phyloP scores from a whole-genome alignment of 2,888 invertebrate species.

The Phortica magna region DNA sequence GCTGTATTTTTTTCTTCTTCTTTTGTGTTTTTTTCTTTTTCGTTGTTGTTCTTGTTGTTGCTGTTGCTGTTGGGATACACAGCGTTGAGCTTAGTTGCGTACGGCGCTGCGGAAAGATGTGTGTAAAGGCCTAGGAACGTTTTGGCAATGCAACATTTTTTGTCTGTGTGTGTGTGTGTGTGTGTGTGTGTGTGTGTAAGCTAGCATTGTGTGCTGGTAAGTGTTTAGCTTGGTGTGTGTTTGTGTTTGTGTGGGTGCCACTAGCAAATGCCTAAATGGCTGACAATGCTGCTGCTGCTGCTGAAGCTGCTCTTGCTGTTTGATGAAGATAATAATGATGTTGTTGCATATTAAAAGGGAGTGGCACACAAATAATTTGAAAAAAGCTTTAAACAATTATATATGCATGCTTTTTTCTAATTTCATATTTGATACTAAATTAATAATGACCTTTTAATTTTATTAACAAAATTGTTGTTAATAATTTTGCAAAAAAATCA shows the following conservation, averaged over 20 bases:
- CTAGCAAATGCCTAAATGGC: background rate
- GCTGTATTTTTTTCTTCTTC: background rate
- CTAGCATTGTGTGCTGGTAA: background rate
- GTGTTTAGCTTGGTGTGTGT: background rate
- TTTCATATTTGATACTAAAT: background rate
- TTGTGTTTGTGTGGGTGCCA: background rate
- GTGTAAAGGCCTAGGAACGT: slow-evolving; percentile 24
- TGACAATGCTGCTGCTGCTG: slow-evolving; percentile 20
- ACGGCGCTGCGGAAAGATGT: background rate
- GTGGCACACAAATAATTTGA: slow-evolving; percentile 35
- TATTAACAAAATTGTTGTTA: background rate
- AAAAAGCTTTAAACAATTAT: background rate
- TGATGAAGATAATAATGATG: background rate
- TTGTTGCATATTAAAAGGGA: slow-evolving; percentile 46
- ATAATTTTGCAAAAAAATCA: background rate
- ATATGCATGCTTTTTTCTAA: background rate
- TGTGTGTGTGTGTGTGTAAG: background rate
- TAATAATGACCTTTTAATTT: background rate
- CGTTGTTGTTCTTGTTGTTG: background rate
- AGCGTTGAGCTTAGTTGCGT: background rate
- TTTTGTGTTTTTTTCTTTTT: background rate
- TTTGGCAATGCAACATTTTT: slow-evolving; percentile 32
- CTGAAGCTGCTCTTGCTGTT: background rate
- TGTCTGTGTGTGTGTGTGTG: background rate
- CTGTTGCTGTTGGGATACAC: background rate